A percentile compares a stretch with the other conserved stretches of the same genome.
These are phyloP conservation scores for Halocynthia aurantium DNA, from an alignment of 23 tunicate species.

Conservation along the genomic window DNA sequence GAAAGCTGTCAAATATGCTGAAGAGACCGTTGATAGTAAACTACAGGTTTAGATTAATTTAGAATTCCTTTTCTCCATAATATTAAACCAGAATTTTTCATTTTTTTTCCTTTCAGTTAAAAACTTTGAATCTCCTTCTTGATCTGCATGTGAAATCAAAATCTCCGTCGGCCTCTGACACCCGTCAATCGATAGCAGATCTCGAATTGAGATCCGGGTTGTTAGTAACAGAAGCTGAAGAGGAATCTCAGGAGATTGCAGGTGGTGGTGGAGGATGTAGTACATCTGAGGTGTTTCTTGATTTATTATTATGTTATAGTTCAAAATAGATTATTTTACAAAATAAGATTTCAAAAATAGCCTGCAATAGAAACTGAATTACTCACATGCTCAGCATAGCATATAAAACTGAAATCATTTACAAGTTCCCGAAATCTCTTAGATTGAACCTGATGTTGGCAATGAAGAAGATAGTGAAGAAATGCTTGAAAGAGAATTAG, in stretches of 20 bases:
- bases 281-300: too few species aligned
- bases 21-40: constrained; percentile 15
- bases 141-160: constrained; percentile 13
- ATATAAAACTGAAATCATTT: too few species aligned
- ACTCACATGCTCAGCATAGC: too few species aligned
- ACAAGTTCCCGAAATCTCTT: not conserved
- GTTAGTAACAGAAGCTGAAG: constrained; percentile 34
- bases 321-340: not conserved
- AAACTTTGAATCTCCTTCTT: constrained; percentile 7
- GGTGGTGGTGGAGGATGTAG: not conserved
- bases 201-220: constrained; percentile 46
- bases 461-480: constrained; percentile 41
- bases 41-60: constrained; percentile 23
- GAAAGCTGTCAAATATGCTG: constrained; percentile 46
- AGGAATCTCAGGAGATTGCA: constrained; percentile 39
- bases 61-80: not conserved
- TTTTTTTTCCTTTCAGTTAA: not conserved
- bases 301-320: too few species aligned
- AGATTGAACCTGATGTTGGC: not conserved
- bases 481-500: constrained; percentile 45
- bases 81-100: not conserved
- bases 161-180: constrained; percentile 8
- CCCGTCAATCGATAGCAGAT: constrained; percentile 23
- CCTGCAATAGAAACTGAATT: too few species aligned
- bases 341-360: not conserved